A percentile compares a stretch with the other conserved stretches of the same genome.
These are phyloP conservation scores for Volucella inflata DNA, from an alignment of 2,888 invertebrate genomes.

Conservation along the genomic window DNA sequence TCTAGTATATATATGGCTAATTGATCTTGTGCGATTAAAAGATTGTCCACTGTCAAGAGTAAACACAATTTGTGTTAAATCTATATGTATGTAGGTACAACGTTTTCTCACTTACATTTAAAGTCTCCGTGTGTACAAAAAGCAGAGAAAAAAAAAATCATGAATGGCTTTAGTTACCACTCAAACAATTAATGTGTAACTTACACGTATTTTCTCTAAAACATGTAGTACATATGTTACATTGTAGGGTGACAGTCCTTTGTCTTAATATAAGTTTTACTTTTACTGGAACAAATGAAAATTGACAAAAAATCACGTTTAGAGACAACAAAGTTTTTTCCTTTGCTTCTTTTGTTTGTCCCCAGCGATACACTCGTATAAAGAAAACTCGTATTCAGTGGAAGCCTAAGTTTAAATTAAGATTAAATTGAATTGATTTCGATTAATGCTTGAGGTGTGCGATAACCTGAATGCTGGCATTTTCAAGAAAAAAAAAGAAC, in stretches of 20 bases:
- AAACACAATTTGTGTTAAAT: no score
- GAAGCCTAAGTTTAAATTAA: slow-evolving; percentile 65
- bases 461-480: slow-evolving; percentile 34
- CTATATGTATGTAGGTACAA: no score
- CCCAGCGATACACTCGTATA: slow-evolving; percentile 37
- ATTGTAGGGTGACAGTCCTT: slow-evolving; percentile 6
- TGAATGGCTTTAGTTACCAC: slow-evolving; percentile 67
- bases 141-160: slow-evolving; percentile 38
- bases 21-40: no score
- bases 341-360: slow-evolving; percentile 40
- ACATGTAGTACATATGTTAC: slow-evolving; percentile 42
- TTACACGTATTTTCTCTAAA: slow-evolving; percentile 27
- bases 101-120: slow-evolving; percentile 34
- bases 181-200: slow-evolving; percentile 72
- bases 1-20: no score
- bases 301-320: slow-evolving; percentile 66
- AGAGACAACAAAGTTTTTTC: slow-evolving; percentile 61
- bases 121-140: slow-evolving; percentile 48
- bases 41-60: no score
- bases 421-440: slow-evolving; percentile 74
- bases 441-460: slow-evolving; percentile 65
- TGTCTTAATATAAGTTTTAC: slow-evolving; percentile 38
- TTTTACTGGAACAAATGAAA: slow-evolving; percentile 63
- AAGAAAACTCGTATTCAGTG: slow-evolving; percentile 35
- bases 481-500: slow-evolving; percentile 2